Evolutionary conservation across 2,797 vertebrate genomes (phyloP), one percentile per base, ranked within the genome.

Genomic region (Ficedula albicollis): DNA sequence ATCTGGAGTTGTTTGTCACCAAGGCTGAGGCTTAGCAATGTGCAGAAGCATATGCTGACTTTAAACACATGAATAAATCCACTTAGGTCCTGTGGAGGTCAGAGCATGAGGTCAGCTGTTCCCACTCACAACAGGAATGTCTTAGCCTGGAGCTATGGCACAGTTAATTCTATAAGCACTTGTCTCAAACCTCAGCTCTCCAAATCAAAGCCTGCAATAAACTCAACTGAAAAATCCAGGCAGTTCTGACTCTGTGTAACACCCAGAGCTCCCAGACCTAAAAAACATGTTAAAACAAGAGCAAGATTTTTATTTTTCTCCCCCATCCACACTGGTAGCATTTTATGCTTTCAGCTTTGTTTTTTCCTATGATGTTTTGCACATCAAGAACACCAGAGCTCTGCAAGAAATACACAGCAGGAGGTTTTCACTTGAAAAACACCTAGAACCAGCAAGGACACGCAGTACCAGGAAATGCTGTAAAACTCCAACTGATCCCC

Each of bases 21-120:
- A 29, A 44, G 88, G 84, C 90, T 63, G 67, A 38, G 84, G 75
- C 89, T 92, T 88, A 92, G 90, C 46, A 76, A 68, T 38, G 62
- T 34, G 46, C 67, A 86, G 64, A 93, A 92, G 74, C 74, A 84
- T 73, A 86, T 79, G 67, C 92, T 89, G 69, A 85, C 81, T 93
- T 81, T 75, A 81, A 96, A 95, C 36, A 69, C 51, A 59, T 10
- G 26, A 87, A 78, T 74, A 90, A 87, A 95, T 93, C 93, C 78
- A 89, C 90, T 83, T 89, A 85, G 54, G 46, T 85, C 75, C 73
- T 34, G 56, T 20, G 41, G 62, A 90, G 90, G 92, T 95, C 89
- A 64, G 84, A 79, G 82, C 46, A 34, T 18, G 89, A 93, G 78
- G 75, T 93, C 90, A 93, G 84, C 87, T 83, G 87, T 72, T 95